Base-by-base conservation (phyloP, 2,888 invertebrate species). In the Drosophila mulleri region DNA sequence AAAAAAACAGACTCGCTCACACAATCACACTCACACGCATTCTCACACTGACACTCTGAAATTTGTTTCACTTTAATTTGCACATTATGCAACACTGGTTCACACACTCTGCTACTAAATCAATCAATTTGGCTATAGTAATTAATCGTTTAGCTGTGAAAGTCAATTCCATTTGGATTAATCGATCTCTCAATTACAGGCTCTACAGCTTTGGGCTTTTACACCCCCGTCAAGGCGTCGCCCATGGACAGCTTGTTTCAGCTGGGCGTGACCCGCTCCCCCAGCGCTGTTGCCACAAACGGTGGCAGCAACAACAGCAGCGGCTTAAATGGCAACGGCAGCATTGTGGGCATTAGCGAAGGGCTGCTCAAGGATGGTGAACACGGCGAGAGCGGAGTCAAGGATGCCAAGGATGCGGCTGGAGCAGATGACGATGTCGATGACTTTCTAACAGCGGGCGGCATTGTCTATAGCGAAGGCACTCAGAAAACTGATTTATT, bases 221-320 rank as follows among this genome's bases (percentile, higher is more conserved):
- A 97, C 94, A 97, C 97, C 88, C 97, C 98, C 69, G 95, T 96
- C 94, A 96, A 96, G 94, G 86, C 82, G 41, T 95, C 95, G 62
- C 94, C 94, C 79, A 94, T 94, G 80, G 94, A 94, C 83, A 94
- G 93, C 88, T 94, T 95, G 72, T 97, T 97, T 94, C 96, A 96
- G 93, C 94, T 97, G 73, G 98, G 98, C 60, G 95, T 97, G 67
- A 96, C 96, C 76, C 94, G 96, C 14, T 79, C 32, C 50, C 65
- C 67, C 60, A 53, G 37, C 39, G 65, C 52, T 1, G 41, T 14
- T 32, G 57, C 57, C 44, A 44, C 44, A 32, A 75, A 66, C 52
- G 64, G 84, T 8, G 64, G 42, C 73, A 67, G 59, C 53, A 61
- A 32, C 42, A 66, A 67, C 26, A 26, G 9, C 45, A 9, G 45